Conservation (phyloP, 2,888 invertebrate species). For the Lasioglossum vierecki region DNA sequence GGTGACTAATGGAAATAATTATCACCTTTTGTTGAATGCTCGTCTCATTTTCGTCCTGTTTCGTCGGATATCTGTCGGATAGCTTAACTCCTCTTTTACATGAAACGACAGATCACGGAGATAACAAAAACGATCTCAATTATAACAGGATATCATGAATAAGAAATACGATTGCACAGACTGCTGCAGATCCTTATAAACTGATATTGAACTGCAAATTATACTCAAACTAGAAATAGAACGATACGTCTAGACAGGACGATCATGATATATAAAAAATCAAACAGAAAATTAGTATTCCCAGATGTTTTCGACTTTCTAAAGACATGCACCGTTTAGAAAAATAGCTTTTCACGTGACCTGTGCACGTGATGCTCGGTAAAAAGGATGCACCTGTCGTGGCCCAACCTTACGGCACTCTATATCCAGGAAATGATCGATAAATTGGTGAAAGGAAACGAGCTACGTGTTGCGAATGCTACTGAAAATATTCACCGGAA, state of each 20-base stretch:
- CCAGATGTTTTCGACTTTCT: background rate
- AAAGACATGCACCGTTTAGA: background rate
- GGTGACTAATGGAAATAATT: background rate
- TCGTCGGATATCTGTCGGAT: background rate
- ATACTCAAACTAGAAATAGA: background rate
- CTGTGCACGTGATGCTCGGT: background rate
- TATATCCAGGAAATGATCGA: slow-evolving; percentile 21
- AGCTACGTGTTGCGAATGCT: slow-evolving; percentile 27
- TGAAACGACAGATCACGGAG: background rate
- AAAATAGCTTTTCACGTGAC: background rate
- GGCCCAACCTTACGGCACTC: slow-evolving; percentile 4
- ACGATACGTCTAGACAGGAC: too few species aligned
- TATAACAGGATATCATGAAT: background rate
- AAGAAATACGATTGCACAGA: background rate
- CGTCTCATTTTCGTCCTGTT: background rate
- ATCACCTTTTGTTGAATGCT: background rate
- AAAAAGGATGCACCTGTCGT: slow-evolving; percentile 47
- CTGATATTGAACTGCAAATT: background rate
- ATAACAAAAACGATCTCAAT: background rate
- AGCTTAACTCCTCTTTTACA: background rate
- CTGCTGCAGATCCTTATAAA: too few species aligned
- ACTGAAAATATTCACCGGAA: background rate
- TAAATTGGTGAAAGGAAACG: slow-evolving; percentile 35
- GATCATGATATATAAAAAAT: background rate
- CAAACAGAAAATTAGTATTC: background rate